Percentiles rank a stretch among this genome's conserved stretches.
Evolutionary conservation across 1,140 invertebrate genomes (phyloP).

Genomic region (Drosophila triauraria): DNA sequence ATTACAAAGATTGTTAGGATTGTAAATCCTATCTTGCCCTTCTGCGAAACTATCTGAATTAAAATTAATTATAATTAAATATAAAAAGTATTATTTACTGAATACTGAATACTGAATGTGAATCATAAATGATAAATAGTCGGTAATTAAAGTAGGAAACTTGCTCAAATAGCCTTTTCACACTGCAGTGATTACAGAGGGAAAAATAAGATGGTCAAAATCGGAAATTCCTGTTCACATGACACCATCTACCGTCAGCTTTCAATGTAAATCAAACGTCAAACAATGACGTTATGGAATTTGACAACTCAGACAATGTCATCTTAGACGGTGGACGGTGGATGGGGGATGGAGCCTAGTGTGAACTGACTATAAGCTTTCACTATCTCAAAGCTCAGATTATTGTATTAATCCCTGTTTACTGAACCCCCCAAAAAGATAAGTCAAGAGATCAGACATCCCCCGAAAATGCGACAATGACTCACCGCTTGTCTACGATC

Average conservation of each 20-base stretch:
- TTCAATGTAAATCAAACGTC: no score
- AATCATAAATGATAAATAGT: not conserved
- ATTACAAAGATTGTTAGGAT: not conserved
- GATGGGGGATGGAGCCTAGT: no score
- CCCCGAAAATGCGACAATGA: slow-evolving; percentile 11
- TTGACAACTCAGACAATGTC: no score
- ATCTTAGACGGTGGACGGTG: no score
- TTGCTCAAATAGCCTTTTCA: not conserved
- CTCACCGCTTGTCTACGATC: slow-evolving; percentile 83
- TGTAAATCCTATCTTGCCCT: not conserved
- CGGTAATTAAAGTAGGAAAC: not conserved
- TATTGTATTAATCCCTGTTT: not conserved
- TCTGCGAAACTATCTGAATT: not conserved
- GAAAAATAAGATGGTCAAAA: no score
- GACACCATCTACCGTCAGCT: no score
- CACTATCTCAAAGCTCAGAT: not conserved
- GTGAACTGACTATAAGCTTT: not conserved
- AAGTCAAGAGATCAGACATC: slow-evolving; percentile 1
- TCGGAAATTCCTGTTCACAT: no score
- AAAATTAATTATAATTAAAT: no score
- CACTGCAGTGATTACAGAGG: no score
- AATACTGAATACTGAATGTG: no score
- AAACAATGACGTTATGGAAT: no score
- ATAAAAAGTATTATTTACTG: no score
- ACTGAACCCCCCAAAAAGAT: not conserved